These are phyloP conservation scores for Callinectes sapidus DNA, from an alignment of 2,888 invertebrate species.

Conservation along the genomic window DNA sequence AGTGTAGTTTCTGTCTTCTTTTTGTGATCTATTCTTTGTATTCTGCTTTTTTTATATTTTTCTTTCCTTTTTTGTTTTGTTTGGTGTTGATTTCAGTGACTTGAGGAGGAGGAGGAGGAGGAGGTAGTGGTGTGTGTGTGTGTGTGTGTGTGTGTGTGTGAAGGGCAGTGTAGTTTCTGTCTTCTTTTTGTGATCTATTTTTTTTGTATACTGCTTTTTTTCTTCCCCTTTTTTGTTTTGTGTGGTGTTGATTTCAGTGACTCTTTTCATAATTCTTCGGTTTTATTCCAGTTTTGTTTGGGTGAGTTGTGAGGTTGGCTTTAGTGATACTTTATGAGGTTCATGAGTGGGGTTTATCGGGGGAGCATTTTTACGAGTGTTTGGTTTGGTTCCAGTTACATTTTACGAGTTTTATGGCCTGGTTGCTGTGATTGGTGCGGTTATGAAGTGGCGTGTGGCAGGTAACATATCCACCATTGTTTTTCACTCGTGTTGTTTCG, in stretches of 20 bases:
- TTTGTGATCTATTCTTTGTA: background rate
- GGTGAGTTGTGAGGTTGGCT: no score
- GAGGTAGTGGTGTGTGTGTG: background rate
- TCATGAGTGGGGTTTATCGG: no score
- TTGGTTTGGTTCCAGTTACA: no score
- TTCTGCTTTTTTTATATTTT: background rate
- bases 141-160: background rate
- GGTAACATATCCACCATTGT: background rate
- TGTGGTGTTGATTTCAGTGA: background rate
- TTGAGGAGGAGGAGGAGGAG: background rate
- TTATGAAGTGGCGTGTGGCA: background rate
- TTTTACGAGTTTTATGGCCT: no score
- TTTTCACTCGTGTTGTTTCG: background rate
- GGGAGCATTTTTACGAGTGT: no score
- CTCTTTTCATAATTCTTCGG: no score
- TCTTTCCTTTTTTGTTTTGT: background rate
- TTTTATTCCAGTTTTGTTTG: no score
- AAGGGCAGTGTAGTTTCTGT: background rate
- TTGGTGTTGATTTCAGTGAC: background rate
- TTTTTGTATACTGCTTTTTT: background rate
- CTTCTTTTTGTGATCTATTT: background rate
- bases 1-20: background rate
- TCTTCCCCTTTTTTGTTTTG: background rate
- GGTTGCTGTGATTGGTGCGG: background rate
- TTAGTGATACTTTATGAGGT: no score